Conservation (phyloP, 1,140 invertebrate species). For the Penaeus indicus region DNA sequence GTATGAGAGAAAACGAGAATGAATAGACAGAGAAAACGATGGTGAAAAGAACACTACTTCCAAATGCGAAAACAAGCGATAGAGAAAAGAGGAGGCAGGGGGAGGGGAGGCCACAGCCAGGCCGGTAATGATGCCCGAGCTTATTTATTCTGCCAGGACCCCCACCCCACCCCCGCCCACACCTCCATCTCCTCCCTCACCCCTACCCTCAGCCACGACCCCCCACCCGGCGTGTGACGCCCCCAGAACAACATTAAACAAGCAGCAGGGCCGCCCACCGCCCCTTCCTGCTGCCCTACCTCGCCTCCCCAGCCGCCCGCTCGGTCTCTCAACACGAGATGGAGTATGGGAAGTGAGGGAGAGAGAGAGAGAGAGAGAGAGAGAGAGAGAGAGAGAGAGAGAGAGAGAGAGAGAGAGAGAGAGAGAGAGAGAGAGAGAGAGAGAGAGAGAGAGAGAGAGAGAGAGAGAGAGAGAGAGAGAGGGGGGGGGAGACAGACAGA, state of each 20-base stretch:
- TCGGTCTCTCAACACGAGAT: too few species aligned
- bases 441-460: too few species aligned
- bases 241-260: constrained; percentile 48
- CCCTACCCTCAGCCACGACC: not conserved
- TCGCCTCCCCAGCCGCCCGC: too few species aligned
- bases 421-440: too few species aligned
- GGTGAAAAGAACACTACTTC: not conserved
- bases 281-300: not conserved
- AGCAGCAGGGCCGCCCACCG: constrained; percentile 22
- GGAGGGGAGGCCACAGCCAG: constrained; percentile 15
- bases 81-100: constrained; percentile 5
- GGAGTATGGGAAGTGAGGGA: too few species aligned
- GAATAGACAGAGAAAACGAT: not conserved
- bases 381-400: too few species aligned
- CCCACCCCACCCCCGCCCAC: not conserved
- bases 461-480: too few species aligned
- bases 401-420: too few species aligned
- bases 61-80: not conserved
- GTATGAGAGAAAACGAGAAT: not conserved
- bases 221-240: constrained; percentile 21
- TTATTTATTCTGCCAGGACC: constrained; percentile 50
- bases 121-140: constrained; percentile 40
- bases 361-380: too few species aligned
- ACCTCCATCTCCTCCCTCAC: too few species aligned
- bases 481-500: too few species aligned